A percentile compares a stretch with the other conserved stretches of the same genome.
phyloP scores from a whole-genome alignment of 1,140 invertebrate genomes.

The Drosophila truncata region DNA sequence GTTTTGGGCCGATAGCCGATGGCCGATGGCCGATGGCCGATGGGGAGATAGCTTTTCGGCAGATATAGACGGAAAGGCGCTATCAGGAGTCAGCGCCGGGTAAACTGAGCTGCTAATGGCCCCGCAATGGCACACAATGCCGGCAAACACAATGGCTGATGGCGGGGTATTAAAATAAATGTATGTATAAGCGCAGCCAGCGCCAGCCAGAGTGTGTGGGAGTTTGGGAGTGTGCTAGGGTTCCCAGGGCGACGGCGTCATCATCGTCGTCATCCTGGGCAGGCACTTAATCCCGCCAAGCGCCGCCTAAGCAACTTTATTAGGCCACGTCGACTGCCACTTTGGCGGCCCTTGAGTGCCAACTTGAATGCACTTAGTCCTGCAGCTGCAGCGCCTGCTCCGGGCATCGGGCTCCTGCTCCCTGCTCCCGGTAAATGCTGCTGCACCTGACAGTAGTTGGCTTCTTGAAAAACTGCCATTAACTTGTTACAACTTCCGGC shows the following conservation, averaged over 20 bases:
- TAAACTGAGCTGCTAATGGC: constrained; percentile 82
- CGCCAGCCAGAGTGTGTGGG: background rate
- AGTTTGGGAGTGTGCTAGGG: constrained; percentile 1
- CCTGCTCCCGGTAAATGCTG: constrained; percentile 6
- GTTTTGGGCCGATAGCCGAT: constrained; percentile 48
- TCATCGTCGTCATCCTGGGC: constrained; percentile 21
- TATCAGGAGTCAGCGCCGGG: constrained; percentile 49
- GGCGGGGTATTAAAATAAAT: constrained; percentile 54
- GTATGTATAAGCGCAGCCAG: constrained; percentile 22
- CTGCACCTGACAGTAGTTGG: constrained; percentile 71
- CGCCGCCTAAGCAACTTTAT: constrained; percentile 72
- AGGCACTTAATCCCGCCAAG: constrained; percentile 62
- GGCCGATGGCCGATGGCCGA: constrained; percentile 3
- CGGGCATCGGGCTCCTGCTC: constrained; percentile 23
- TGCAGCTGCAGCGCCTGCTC: constrained; percentile 45
- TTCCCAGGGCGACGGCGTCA: constrained; percentile 35
- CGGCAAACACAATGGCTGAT: constrained; percentile 50
- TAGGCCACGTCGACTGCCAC: constrained; percentile 81
- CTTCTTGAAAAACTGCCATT: constrained; percentile 80
- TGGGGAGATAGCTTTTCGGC: constrained; percentile 48
- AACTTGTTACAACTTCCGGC: constrained; percentile 82
- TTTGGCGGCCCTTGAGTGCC: constrained; percentile 75
- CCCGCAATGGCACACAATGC: constrained; percentile 41
- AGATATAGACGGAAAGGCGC: constrained; percentile 41
- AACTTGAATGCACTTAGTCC: constrained; percentile 75